These are phyloP conservation scores for Spatulosminthurus flaviceps DNA, from an alignment of 2,888 invertebrate species.

Conservation along the genomic window DNA sequence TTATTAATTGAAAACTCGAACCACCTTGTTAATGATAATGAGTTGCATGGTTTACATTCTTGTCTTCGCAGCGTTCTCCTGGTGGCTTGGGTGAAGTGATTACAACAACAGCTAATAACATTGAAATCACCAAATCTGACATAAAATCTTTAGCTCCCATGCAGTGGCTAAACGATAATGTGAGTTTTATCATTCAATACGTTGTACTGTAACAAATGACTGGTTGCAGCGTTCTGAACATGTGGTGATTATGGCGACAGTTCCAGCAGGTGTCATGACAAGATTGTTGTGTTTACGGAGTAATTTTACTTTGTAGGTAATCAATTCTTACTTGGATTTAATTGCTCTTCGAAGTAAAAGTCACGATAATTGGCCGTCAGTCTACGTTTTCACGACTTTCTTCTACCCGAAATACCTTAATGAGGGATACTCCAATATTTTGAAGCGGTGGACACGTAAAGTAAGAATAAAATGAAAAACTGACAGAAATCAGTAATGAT, in stretches of 20 bases:
- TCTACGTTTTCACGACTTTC: constrained; percentile 94
- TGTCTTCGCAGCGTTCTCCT: too few relatives aligned
- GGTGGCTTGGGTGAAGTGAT: constrained; percentile 73
- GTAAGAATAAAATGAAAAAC: constrained; percentile 66
- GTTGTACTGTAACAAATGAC: too few relatives aligned
- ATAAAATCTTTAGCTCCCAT: constrained; percentile 81
- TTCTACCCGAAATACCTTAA: constrained; percentile 87
- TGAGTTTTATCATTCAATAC: too few relatives aligned
- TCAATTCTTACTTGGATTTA: constrained; percentile 96
- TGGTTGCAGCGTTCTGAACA: too few relatives aligned
- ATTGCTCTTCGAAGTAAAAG: constrained; percentile 80
- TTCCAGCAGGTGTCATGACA: too few relatives aligned
- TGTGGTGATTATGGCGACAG: too few relatives aligned
- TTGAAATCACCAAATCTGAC: constrained; percentile 79
- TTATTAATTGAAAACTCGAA: too few relatives aligned
- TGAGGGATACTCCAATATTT: constrained; percentile 77
- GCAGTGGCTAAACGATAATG: constrained; percentile 95
- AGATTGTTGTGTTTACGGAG: constrained; percentile 46
- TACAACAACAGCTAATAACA: constrained; percentile 69
- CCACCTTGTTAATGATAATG: too few relatives aligned
- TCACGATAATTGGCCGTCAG: constrained; percentile 74
- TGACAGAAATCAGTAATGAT: background rate
- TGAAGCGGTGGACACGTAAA: constrained; percentile 91
- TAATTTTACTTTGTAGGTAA: constrained; percentile 70
- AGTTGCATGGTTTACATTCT: too few relatives aligned